Conservation (phyloP, 1,140 invertebrate species). For the Cotesia vestalis region DNA sequence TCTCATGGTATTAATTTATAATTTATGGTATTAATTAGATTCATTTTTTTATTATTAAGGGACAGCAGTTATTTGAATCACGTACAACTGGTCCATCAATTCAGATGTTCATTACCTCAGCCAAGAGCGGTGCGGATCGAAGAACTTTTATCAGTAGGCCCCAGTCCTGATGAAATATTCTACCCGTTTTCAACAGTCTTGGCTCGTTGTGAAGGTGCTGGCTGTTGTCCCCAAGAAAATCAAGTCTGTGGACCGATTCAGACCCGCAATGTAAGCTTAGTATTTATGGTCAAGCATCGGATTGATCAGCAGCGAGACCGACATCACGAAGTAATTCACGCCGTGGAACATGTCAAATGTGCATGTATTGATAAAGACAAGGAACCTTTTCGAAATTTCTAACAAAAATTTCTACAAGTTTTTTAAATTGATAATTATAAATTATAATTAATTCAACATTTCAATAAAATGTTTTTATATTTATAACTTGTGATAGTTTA, state of each 20-base stretch:
- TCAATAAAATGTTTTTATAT: conserved; percentile 23
- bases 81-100: conserved; percentile 57
- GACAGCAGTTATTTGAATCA: conserved; percentile 57
- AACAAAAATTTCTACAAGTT: background rate
- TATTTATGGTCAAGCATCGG: conserved; percentile 58
- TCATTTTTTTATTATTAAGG: conserved; percentile 39
- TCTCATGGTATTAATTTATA: background rate
- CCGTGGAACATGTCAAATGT: conserved; percentile 56
- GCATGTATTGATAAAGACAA: conserved; percentile 44
- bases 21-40: background rate
- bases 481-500: conserved; percentile 15
- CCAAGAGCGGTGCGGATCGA: conserved; percentile 53
- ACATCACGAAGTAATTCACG: conserved; percentile 58
- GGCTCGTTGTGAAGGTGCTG: conserved; percentile 55
- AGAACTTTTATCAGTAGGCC: conserved; percentile 55
- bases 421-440: conserved; percentile 26
- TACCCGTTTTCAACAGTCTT: conserved; percentile 60
- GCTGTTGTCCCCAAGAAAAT: conserved; percentile 54
- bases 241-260: conserved; percentile 56
- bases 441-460: background rate
- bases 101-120: conserved; percentile 56
- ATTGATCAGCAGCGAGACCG: conserved; percentile 56
- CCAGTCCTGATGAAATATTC: conserved; percentile 56
- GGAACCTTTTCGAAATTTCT: background rate
- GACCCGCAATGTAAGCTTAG: conserved; percentile 54